These are phyloP conservation scores for Ptilonorhynchus violaceus DNA, from an alignment of 2,113 vertebrate species.

Conservation along the genomic window DNA sequence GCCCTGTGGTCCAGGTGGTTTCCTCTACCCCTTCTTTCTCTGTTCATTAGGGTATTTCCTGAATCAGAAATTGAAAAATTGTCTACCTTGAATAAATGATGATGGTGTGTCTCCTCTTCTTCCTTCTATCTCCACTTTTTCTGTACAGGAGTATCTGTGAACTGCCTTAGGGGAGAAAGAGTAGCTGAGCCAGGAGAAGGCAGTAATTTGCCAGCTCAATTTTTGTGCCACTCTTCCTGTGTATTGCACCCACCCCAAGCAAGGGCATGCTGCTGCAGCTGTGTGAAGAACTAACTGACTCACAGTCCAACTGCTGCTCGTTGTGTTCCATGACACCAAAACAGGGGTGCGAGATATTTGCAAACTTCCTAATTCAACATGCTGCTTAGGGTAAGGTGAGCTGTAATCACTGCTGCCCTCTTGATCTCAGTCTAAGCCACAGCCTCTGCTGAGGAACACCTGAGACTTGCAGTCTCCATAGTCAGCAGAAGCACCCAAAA, in stretches of 20 bases:
- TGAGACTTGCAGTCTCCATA: neutral
- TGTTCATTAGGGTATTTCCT: neutral
- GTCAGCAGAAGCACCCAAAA: slow-evolving; percentile 9
- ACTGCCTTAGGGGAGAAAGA: neutral
- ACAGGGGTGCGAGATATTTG: neutral
- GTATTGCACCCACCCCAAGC: neutral
- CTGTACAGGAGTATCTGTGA: neutral
- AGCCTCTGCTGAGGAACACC: neutral
- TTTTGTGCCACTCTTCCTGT: neutral
- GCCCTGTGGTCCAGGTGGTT: neutral
- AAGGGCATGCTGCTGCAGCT: neutral
- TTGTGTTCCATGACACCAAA: neutral
- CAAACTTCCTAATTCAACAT: slow-evolving; percentile 10
- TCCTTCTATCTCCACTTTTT: neutral
- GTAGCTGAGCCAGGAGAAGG: neutral
- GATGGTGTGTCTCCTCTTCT: neutral
- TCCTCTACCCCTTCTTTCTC: neutral
- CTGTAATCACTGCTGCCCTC: neutral
- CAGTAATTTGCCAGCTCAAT: neutral
- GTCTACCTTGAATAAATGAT: neutral
- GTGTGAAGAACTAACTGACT: neutral
- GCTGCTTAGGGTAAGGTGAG: neutral
- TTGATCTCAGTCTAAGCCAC: slow-evolving; percentile 17
- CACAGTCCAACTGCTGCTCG: neutral
- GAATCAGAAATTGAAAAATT: neutral